Conservation (phyloP, 2,888 invertebrate species). For the Sisyra nigra region DNA sequence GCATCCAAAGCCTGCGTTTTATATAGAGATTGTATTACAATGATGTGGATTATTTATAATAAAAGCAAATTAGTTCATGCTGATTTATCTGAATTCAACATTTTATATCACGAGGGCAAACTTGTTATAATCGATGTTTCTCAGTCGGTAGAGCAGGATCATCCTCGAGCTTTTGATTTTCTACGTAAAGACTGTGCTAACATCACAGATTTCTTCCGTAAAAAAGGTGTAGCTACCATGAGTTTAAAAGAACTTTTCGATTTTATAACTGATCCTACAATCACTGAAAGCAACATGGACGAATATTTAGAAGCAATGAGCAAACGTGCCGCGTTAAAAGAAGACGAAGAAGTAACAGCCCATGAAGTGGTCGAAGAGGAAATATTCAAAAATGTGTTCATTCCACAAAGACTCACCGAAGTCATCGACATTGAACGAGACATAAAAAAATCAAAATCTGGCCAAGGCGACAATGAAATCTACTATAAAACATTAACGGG, state of each 20-base stretch:
- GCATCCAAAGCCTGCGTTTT: slow-evolving; percentile 57
- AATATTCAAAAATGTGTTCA: slow-evolving; percentile 85
- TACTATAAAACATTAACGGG: slow-evolving; percentile 68
- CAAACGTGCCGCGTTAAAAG: slow-evolving; percentile 43
- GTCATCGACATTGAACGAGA: slow-evolving; percentile 79
- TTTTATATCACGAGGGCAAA: slow-evolving; percentile 68
- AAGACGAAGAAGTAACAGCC: slow-evolving; percentile 47
- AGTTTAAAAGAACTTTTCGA: slow-evolving; percentile 85
- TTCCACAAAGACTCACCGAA: slow-evolving; percentile 84
- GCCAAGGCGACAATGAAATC: slow-evolving; percentile 52
- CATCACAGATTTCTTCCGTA: slow-evolving; percentile 79
- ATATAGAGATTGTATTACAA: slow-evolving; percentile 64
- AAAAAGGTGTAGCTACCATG: slow-evolving; percentile 80
- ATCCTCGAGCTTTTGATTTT: slow-evolving; percentile 89
- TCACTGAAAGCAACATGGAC: slow-evolving; percentile 69
- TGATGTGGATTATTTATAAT: slow-evolving; percentile 91
- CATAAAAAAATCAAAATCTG: slow-evolving; percentile 60
- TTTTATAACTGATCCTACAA: slow-evolving; percentile 84
- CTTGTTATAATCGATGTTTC: slow-evolving; percentile 95
- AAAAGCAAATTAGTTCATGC: slow-evolving; percentile 92
- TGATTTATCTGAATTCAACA: slow-evolving; percentile 93
- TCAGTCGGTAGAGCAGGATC: slow-evolving; percentile 96
- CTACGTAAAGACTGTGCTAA: slow-evolving; percentile 90
- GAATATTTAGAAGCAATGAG: slow-evolving; percentile 59
- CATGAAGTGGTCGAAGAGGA: slow-evolving; percentile 74